Conservation (phyloP, 2,797 vertebrate species). For the Scomberomorus guttatus region DNA sequence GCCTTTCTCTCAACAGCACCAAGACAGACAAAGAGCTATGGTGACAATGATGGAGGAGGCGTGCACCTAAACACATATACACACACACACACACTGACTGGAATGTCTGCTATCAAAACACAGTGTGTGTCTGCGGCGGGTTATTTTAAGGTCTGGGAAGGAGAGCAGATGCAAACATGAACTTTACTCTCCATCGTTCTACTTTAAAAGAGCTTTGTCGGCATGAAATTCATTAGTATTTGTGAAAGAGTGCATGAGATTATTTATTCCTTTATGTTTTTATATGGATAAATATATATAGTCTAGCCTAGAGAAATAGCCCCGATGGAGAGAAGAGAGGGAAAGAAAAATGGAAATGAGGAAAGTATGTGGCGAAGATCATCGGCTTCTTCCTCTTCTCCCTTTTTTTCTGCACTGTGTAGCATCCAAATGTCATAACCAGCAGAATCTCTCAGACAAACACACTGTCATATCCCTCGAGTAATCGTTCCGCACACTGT, state of each 20-base stretch:
- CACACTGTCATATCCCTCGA: constrained; percentile 14
- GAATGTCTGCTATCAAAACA: constrained; percentile 67
- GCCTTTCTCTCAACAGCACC: constrained; percentile 56
- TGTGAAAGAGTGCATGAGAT: neutral
- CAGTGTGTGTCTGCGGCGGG: constrained; percentile 38
- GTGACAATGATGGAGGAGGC: constrained; percentile 77
- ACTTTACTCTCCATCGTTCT: neutral
- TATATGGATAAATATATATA: constrained; percentile 5
- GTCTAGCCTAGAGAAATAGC: neutral
- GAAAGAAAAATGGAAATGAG: neutral
- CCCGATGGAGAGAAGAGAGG: neutral
- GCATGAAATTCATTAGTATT: constrained; percentile 8
- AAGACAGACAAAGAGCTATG: constrained; percentile 64
- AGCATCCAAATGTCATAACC: neutral
- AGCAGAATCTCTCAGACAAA: constrained; percentile 9
- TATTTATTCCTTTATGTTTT: constrained; percentile 9
- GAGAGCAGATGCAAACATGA: constrained; percentile 43
- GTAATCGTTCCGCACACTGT: constrained; percentile 31
- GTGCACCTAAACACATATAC: constrained; percentile 43
- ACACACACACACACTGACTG: constrained; percentile 9
- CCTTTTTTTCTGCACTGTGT: neutral
- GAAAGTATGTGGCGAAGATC: neutral
- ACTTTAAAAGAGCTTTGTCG: neutral
- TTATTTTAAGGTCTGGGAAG: constrained; percentile 70
- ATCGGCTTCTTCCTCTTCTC: neutral